These are phyloP conservation scores for Oreotrochilus melanogaster DNA, from an alignment of 2,113 vertebrate genomes.

Conservation along the genomic window DNA sequence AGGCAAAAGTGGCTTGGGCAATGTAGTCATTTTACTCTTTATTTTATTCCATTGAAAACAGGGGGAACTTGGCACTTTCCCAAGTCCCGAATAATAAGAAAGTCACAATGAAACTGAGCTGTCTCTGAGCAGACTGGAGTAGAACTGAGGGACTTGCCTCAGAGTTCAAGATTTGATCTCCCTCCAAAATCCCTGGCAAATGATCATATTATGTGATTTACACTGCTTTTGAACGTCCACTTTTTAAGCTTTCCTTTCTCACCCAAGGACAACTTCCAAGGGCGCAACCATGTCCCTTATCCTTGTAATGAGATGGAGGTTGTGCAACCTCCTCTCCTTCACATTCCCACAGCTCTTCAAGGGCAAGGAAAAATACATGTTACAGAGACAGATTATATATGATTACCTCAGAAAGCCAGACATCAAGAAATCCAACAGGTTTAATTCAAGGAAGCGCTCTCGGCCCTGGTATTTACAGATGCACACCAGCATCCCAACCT, in stretches of 20 bases:
- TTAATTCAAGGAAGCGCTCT: not conserved
- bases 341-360: not conserved
- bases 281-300: not conserved
- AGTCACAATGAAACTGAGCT: not conserved
- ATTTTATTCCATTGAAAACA: constrained; percentile 15
- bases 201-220: not conserved
- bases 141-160: not conserved
- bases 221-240: not conserved
- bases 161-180: not conserved
- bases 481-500: not conserved
- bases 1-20: not conserved
- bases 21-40: constrained; percentile 14
- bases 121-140: not conserved
- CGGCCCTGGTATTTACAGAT: not conserved
- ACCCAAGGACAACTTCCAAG: not conserved
- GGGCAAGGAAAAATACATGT: not conserved
- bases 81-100: not conserved
- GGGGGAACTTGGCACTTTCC: not conserved
- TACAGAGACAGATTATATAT: not conserved
- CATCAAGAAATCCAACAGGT: not conserved
- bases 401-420: not conserved
- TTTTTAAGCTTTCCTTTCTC: not conserved
- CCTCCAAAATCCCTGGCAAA: not conserved
- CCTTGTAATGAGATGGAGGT: not conserved
- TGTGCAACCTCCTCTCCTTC: not conserved